Evolutionary conservation across 2,113 vertebrate genomes (phyloP).

Genomic region (Peromyscus californicus): DNA sequence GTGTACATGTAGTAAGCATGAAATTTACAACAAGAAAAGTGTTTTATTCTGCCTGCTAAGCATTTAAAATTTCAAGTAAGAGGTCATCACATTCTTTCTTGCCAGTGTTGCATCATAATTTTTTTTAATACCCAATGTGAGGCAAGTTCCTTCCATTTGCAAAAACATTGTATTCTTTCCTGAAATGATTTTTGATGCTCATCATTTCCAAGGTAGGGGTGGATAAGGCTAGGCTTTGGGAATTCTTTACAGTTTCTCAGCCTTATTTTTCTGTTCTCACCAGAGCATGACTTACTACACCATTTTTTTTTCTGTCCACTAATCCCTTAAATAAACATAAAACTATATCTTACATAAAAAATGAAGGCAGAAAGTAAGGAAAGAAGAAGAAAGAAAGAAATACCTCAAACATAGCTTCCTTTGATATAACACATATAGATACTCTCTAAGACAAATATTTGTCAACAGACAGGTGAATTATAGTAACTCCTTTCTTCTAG

Average conservation of each 20-base stretch:
- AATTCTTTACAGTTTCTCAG: neutral
- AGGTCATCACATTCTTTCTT: neutral
- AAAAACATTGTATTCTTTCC: no score
- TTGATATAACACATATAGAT: neutral
- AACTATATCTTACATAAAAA: neutral
- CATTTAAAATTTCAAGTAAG: neutral
- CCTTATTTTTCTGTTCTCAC: neutral
- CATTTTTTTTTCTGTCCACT: neutral
- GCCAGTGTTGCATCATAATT: neutral
- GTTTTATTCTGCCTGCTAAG: neutral
- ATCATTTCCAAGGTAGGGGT: neutral
- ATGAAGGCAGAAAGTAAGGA: neutral
- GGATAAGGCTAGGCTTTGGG: neutral
- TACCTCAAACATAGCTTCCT: neutral
- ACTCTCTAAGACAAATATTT: neutral
- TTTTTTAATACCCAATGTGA: no score
- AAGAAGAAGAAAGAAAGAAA: neutral
- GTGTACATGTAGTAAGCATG: neutral
- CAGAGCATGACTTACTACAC: no score
- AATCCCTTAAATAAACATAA: neutral
- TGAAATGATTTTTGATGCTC: no score
- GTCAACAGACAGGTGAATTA: rapidly evolving
- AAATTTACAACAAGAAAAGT: neutral
- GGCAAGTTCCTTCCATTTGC: no score
- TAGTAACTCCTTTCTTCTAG: neutral